Percentiles rank a stretch among this genome's conserved stretches.
phyloP scores from a whole-genome alignment of 2,113 vertebrate genomes.

The Vombatus ursinus region DNA sequence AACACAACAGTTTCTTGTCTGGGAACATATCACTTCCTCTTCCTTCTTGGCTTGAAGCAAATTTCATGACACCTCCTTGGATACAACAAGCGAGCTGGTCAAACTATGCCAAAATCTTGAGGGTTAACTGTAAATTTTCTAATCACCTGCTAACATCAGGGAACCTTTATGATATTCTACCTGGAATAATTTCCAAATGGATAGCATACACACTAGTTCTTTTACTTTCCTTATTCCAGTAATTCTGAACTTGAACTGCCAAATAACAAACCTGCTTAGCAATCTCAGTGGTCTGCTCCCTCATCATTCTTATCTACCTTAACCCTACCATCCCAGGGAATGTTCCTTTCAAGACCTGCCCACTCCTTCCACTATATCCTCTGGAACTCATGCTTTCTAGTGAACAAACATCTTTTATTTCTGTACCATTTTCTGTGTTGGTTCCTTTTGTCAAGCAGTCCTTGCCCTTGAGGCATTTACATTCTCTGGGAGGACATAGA shows the following conservation, averaged over 20 bases:
- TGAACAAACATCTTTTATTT: background rate
- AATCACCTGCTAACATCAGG: background rate
- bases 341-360: background rate
- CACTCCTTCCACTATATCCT: background rate
- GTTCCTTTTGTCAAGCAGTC: background rate
- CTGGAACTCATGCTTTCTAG: background rate
- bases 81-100: background rate
- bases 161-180: background rate
- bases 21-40: background rate
- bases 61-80: background rate
- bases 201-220: background rate
- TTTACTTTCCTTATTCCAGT: background rate
- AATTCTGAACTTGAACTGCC: background rate
- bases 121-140: background rate
- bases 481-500: background rate
- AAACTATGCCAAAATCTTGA: background rate
- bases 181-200: background rate
- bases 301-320: background rate
- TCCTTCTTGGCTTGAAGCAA: background rate
- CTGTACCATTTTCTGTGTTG: background rate
- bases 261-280: background rate
- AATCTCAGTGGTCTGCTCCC: background rate
- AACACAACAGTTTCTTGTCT: background rate
- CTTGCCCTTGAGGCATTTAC: background rate
- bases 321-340: background rate